These are phyloP conservation scores for Sinocyclocheilus anshuiensis DNA, from an alignment of 2,113 vertebrate species.

Conservation along the genomic window DNA sequence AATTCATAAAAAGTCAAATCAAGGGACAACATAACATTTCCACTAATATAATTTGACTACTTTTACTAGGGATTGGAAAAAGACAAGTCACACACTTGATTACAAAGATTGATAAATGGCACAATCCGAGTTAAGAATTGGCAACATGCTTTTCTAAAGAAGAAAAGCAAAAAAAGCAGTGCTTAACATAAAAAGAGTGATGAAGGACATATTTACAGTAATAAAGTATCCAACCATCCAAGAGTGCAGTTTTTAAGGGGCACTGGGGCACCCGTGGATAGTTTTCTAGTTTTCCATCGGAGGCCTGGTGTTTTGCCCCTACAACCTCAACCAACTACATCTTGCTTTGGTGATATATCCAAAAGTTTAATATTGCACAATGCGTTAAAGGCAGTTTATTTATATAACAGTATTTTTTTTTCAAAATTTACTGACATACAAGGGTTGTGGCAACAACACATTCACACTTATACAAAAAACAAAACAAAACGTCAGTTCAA, in stretches of 20 bases:
- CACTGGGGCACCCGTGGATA: neutral
- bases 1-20: slow-evolving; percentile 9
- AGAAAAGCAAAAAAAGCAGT: slow-evolving; percentile 6
- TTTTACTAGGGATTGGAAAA: neutral
- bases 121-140: neutral
- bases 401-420: neutral
- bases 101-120: slow-evolving; percentile 35
- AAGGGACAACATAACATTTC: neutral
- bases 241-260: slow-evolving; percentile 1
- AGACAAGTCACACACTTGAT: slow-evolving; percentile 8
- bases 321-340: neutral
- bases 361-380: slow-evolving; percentile 65
- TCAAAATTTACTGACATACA: neutral
- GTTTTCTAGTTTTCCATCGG: neutral
- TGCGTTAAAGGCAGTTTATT: slow-evolving; percentile 13
- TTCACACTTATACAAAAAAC: neutral
- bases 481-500: neutral
- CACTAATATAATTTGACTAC: slow-evolving; percentile 27
- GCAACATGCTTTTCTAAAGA: slow-evolving; percentile 16
- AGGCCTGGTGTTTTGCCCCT: neutral
- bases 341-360: slow-evolving; percentile 59
- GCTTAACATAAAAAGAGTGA: neutral
- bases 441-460: neutral
- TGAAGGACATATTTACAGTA: slow-evolving; percentile 38
- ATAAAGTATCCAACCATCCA: slow-evolving; percentile 25